phyloP scores from a whole-genome alignment of 2,113 vertebrate species.

The Ailuropoda melanoleuca region DNA sequence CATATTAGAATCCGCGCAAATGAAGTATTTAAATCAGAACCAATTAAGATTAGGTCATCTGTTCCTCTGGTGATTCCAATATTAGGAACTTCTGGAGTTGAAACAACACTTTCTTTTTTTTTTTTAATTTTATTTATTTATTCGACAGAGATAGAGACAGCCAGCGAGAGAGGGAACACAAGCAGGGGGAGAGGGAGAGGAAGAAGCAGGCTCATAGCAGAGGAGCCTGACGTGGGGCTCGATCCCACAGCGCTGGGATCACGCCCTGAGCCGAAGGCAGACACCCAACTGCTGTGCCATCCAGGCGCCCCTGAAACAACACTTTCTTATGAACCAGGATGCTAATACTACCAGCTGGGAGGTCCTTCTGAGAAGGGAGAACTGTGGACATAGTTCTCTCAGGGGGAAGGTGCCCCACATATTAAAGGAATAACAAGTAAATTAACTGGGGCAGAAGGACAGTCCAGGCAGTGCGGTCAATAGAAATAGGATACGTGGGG shows the following conservation, averaged over 20 bases:
- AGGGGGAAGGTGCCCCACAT: accelerated
- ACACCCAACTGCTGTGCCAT: too few relatives aligned
- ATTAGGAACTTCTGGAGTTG: neutral
- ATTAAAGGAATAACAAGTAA: neutral
- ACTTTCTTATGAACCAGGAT: neutral
- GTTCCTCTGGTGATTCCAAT: neutral
- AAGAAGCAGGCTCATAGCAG: too few relatives aligned
- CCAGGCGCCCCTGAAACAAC: too few relatives aligned
- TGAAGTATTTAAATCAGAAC: constrained; percentile 24
- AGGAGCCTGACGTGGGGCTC: too few relatives aligned
- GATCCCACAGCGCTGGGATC: too few relatives aligned
- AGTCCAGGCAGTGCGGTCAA: accelerated
- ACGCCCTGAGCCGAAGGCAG: too few relatives aligned
- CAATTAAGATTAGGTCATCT: neutral
- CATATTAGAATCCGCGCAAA: neutral
- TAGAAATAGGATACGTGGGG: neutral
- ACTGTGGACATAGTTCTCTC: neutral
- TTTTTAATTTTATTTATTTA: too few relatives aligned
- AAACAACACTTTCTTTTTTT: neutral
- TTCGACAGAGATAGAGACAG: too few relatives aligned
- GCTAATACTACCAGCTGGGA: neutral
- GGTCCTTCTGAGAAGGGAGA: neutral
- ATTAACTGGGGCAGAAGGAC: neutral
- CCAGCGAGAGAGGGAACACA: too few relatives aligned
- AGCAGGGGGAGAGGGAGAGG: too few relatives aligned